phyloP scores from a whole-genome alignment of 2,797 vertebrate genomes.

The Phrynocephalus forsythii region DNA sequence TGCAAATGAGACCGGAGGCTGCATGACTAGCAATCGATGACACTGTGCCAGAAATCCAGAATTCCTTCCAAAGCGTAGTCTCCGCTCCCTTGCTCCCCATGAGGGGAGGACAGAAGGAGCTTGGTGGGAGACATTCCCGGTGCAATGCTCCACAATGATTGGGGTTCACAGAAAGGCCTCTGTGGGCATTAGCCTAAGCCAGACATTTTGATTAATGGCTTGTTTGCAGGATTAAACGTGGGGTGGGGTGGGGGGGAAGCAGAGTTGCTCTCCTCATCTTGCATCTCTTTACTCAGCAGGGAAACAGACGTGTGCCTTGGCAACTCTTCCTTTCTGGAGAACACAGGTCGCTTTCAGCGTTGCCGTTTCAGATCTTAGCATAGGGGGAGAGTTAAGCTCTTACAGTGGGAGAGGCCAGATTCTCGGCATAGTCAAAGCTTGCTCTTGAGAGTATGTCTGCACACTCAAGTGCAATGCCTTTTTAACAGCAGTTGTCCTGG shows the following conservation, averaged over 20 bases:
- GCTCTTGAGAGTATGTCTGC: not conserved
- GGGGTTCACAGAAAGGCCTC: slow-evolving; percentile 15
- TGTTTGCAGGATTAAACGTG: slow-evolving; percentile 2
- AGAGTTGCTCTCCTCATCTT: not conserved
- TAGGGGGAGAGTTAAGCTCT: not conserved
- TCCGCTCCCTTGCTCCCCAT: not conserved
- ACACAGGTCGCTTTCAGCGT: not conserved
- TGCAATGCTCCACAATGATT: slow-evolving; percentile 4
- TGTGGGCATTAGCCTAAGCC: not conserved
- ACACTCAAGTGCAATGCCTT: not conserved
- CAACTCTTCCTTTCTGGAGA: not conserved
- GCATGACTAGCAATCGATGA: not conserved
- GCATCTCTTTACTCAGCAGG: not conserved
- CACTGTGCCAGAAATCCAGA: slow-evolving; percentile 11
- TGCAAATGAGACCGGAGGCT: slow-evolving; percentile 23
- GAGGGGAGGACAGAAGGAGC: not conserved
- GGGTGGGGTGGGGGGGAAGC: not conserved
- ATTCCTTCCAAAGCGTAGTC: slow-evolving; percentile 15
- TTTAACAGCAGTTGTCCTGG: not conserved
- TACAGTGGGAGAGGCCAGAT: not conserved
- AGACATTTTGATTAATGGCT: slow-evolving; percentile 19
- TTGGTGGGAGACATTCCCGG: not conserved
- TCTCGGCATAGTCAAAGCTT: not conserved
- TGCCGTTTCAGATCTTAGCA: not conserved
- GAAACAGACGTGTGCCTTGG: not conserved